Evolutionary conservation across 2,888 invertebrate species (phyloP).

Genomic region (Stegophylla sp.): DNA sequence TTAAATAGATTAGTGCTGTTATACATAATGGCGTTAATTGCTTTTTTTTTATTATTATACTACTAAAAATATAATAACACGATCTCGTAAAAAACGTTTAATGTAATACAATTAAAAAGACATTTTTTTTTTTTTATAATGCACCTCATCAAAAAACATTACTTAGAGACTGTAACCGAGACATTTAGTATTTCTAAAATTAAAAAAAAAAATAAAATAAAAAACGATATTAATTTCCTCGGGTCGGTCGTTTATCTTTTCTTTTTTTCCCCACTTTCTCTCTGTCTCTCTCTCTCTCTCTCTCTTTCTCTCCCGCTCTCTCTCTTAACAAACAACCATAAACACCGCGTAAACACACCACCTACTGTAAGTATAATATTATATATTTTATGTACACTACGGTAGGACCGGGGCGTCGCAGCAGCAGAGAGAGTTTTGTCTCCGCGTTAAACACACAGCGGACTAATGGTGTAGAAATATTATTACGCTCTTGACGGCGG

Average conservation of each 20-base stretch:
- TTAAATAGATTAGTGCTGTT: conserved; percentile 40
- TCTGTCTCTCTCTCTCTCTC: background rate
- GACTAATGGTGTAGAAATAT: conserved; percentile 43
- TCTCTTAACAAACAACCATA: background rate
- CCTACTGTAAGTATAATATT: no score
- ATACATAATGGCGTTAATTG: conserved; percentile 27
- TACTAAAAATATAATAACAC: conserved; percentile 35
- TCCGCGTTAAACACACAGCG: conserved; percentile 21
- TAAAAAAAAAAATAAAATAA: conserved; percentile 15
- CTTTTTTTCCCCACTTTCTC: background rate
- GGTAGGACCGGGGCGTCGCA: background rate
- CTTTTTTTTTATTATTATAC: conserved; percentile 38
- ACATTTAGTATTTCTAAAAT: conserved; percentile 36
- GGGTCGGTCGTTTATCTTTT: conserved; percentile 19
- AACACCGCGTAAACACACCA: background rate
- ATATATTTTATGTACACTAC: background rate
- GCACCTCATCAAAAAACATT: conserved; percentile 24
- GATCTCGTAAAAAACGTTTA: conserved; percentile 36
- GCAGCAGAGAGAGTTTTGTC: conserved; percentile 14
- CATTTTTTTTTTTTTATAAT: conserved; percentile 17
- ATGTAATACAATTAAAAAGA: conserved; percentile 43
- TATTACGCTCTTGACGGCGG: background rate
- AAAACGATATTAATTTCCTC: conserved; percentile 2
- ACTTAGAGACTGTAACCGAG: conserved; percentile 16
- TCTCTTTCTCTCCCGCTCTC: background rate